Evolutionary conservation across 2,888 invertebrate genomes (phyloP), one percentile per base, ranked within the genome.

Genomic region (Tromatobia lineatoria): DNA sequence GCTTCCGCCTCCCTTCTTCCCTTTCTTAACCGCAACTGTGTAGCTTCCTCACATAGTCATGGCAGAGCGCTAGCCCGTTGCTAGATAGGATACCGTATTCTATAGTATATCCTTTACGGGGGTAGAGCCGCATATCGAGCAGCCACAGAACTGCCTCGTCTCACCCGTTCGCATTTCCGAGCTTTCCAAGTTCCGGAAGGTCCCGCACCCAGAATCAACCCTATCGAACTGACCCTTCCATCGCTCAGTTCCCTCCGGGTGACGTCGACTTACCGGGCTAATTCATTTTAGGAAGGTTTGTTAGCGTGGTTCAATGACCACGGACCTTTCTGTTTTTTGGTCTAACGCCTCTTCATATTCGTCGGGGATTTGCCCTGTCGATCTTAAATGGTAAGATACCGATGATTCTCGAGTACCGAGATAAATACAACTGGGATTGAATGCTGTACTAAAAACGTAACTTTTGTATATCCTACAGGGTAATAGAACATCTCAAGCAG

Each of bases 131-230:
- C 57, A 50, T 61, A 76, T 71, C 61, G 57, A 67, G 73, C 18
- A 59, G 64, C 34, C 61, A 54, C 66, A 57, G 25, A 61, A 34
- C n/a, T 59, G 38, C 64, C 45, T 15, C 20, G 38, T 50, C 23
- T 20, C 38, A 20, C 69, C 18, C 50, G 42, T 18, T 20, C 38
- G 23, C 13, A 64, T 47, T 71, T 75, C 61, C 64, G 52, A 69
- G 59, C 70, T 71, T 67, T 23, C 25, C 76, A 50, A 79, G 66
- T 59, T 85, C 79, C 79, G 52, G 75, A 67, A 78, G 66, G 80
- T 82, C 45, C 34, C 54, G 38, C 47, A 42, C 29, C 50, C 54
- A 11, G 15, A 42, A 25, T 61, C 73, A 52, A 54, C 8, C 18
- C 47, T 38, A 38, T 76, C 66, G 54, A 25, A 23, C 6, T 42